A percentile compares a stretch with the other conserved stretches of the same genome.
Conservation (phyloP, 1,140 invertebrate genomes). For the Drosophila rufa region DNA sequence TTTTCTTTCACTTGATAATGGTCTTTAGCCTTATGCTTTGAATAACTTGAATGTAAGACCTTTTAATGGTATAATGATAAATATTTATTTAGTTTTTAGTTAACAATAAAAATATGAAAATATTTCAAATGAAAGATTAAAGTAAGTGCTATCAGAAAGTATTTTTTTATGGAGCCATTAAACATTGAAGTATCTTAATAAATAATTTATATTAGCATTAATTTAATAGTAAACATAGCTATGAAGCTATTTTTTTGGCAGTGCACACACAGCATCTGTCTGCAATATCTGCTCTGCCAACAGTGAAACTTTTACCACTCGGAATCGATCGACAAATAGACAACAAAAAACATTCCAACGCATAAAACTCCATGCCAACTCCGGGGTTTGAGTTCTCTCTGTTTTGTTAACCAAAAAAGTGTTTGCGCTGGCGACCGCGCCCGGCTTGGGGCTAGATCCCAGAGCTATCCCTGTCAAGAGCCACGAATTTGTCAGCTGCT, state of each 20-base stretch:
- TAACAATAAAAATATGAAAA: no score
- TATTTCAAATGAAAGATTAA: neutral
- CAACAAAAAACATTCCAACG: conserved; percentile 37
- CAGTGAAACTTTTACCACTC: conserved; percentile 43
- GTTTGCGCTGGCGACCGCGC: conserved; percentile 52
- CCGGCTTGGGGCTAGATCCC: conserved; percentile 16
- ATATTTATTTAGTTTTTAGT: neutral
- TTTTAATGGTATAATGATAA: neutral
- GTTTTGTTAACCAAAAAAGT: conserved; percentile 48
- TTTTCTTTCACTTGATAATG: neutral
- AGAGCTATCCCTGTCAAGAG: conserved; percentile 36
- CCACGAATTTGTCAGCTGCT: conserved; percentile 74
- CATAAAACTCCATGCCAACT: conserved; percentile 29
- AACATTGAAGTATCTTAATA: neutral
- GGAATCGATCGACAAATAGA: conserved; percentile 36
- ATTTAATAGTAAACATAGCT: neutral
- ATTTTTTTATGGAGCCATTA: neutral
- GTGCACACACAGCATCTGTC: conserved; percentile 20
- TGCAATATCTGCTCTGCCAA: conserved; percentile 12
- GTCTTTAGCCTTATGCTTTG: neutral
- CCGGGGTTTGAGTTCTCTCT: conserved; percentile 12
- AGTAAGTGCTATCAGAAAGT: neutral
- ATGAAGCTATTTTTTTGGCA: neutral
- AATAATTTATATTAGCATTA: neutral
- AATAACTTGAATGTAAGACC: neutral